A percentile compares a stretch with the other conserved stretches of the same genome.
Evolutionary conservation across 2,797 vertebrate genomes (phyloP).

Genomic region (Sphenodon punctatus): DNA sequence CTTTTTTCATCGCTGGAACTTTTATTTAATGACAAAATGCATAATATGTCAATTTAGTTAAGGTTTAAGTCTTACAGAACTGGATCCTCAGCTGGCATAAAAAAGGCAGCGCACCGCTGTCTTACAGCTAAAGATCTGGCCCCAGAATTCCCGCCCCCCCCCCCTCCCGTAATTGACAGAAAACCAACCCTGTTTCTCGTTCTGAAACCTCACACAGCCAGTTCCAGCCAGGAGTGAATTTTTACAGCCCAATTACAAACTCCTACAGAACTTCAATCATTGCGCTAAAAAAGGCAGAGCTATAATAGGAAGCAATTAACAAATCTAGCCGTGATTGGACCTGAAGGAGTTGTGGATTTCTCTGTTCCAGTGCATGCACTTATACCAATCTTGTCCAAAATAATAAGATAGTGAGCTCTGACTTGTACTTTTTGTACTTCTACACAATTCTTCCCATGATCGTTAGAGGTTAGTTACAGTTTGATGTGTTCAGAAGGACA

Average conservation of each 20-base stretch:
- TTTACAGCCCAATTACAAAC: constrained; percentile 62
- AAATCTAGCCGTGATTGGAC: neutral
- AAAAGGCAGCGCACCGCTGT: neutral
- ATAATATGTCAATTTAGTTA: neutral
- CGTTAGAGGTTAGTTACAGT: neutral
- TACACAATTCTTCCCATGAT: neutral
- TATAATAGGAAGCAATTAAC: constrained; percentile 24
- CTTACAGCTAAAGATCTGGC: neutral
- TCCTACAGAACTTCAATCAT: constrained; percentile 33
- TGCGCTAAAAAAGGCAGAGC: neutral
- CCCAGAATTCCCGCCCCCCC: neutral
- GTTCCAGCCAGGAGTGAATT: constrained; percentile 49
- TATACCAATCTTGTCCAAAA: neutral
- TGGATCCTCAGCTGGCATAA: neutral
- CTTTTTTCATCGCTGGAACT: neutral
- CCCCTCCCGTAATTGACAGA: constrained; percentile 17
- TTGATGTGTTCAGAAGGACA: neutral
- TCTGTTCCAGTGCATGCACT: neutral
- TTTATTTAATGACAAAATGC: no score
- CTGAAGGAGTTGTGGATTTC: neutral
- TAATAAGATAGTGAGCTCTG: neutral
- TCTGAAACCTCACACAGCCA: constrained; percentile 9
- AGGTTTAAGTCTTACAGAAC: neutral
- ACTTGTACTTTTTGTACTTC: neutral
- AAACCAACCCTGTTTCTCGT: constrained; percentile 24